Evolutionary conservation across 1,140 invertebrate genomes (phyloP).

Genomic region (Dufourea novaeangliae): DNA sequence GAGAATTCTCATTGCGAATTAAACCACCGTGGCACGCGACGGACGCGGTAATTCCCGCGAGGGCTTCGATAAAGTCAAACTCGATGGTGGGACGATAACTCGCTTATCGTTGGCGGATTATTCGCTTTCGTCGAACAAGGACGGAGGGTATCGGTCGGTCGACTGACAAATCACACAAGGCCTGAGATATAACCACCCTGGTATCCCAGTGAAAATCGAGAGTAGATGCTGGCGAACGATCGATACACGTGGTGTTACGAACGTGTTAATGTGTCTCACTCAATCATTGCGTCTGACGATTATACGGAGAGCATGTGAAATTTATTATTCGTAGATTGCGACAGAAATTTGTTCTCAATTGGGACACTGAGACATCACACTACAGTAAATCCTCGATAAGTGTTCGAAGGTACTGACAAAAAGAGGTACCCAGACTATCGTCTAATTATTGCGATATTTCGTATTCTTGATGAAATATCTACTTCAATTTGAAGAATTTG

Average conservation of each 20-base stretch:
- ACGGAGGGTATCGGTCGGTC: conserved; percentile 27
- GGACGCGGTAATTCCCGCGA: conserved; percentile 39
- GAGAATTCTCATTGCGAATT: conserved; percentile 40
- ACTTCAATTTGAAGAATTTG: no score
- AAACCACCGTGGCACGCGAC: conserved; percentile 27
- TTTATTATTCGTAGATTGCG: no score
- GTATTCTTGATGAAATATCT: no score
- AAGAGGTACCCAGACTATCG: no score
- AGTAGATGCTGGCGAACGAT: background rate
- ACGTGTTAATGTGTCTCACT: background rate
- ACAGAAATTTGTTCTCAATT: no score
- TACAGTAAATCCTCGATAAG: no score
- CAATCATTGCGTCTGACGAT: background rate
- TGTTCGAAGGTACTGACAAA: no score
- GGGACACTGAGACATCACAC: no score
- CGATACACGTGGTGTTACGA: background rate
- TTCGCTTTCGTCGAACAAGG: conserved; percentile 38
- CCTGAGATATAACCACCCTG: background rate
- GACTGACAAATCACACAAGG: conserved; percentile 37
- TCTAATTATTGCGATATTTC: no score
- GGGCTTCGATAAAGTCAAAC: conserved; percentile 44
- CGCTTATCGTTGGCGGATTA: conserved; percentile 52
- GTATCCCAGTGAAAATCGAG: conserved; percentile 11
- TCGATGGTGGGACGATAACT: conserved; percentile 47
- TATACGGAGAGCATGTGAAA: no score